A percentile compares a stretch with the other conserved stretches of the same genome.
Conservation (phyloP, 2,888 invertebrate genomes). For the Agriopis leucophaearia region DNA sequence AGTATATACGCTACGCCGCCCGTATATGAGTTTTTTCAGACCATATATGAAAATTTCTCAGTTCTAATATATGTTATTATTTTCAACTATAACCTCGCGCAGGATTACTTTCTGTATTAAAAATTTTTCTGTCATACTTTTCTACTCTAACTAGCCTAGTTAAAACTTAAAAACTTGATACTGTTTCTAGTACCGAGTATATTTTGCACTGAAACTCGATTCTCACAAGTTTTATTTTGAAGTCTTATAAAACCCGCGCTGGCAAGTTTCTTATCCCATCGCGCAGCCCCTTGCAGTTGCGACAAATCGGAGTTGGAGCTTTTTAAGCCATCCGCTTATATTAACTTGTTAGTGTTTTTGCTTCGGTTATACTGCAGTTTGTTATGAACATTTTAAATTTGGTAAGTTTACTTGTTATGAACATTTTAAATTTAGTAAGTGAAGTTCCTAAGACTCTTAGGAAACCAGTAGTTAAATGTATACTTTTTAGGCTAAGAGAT, state of each 20-base stretch:
- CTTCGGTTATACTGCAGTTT: constrained; percentile 16
- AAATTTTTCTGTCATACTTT: background rate
- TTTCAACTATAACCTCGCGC: too few species aligned
- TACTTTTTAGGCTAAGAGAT: too few species aligned
- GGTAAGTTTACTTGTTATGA: background rate
- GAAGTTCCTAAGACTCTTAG: too few species aligned
- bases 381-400: constrained; percentile 7
- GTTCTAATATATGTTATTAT: too few species aligned
- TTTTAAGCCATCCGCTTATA: constrained; percentile 62
- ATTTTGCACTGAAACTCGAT: constrained; percentile 43
- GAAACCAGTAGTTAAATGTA: too few species aligned
- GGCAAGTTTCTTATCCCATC: constrained; percentile 69
- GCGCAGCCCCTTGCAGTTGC: constrained; percentile 59
- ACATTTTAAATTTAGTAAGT: too few species aligned
- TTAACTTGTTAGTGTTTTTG: constrained; percentile 50
- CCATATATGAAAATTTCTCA: too few species aligned
- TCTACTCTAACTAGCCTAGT: constrained; percentile 10
- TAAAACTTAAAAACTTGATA: constrained; percentile 40
- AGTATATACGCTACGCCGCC: too few species aligned
- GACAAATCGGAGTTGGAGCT: constrained; percentile 66
- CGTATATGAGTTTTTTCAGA: too few species aligned
- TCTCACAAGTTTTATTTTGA: constrained; percentile 54
- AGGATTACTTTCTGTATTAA: too few species aligned
- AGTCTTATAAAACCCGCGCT: constrained; percentile 63
- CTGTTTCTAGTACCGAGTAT: constrained; percentile 24